Conservation (phyloP, 1,140 invertebrate genomes). For the Camponotus pennsylvanicus region DNA sequence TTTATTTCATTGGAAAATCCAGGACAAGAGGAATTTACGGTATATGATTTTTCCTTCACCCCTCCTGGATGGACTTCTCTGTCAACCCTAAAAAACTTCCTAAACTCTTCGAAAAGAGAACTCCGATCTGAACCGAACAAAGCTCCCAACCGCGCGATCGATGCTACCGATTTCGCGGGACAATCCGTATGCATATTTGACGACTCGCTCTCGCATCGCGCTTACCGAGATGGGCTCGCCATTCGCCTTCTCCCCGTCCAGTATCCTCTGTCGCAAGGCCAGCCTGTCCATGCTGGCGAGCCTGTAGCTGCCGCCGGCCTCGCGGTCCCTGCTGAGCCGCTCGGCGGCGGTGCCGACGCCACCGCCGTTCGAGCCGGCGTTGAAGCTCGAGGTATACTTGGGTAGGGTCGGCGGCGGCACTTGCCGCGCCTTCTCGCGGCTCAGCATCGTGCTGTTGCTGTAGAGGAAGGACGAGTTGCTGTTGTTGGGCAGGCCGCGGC, state of each 20-base stretch:
- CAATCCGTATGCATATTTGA: too few species aligned
- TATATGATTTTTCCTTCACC: too few species aligned
- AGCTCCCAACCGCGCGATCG: too few species aligned
- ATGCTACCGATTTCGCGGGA: too few species aligned
- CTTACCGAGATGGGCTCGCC: slow-evolving; percentile 84
- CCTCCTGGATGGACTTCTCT: too few species aligned
- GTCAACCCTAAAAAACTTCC: too few species aligned
- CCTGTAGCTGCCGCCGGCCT: slow-evolving; percentile 88
- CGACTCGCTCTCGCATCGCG: background rate
- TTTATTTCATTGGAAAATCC: too few species aligned
- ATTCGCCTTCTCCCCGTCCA: slow-evolving; percentile 86
- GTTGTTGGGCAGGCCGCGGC: slow-evolving; percentile 77
- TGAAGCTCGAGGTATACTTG: slow-evolving; percentile 88
- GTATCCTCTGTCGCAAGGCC: slow-evolving; percentile 90
- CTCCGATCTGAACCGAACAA: too few species aligned
- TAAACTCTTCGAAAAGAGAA: too few species aligned
- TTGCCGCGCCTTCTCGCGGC: slow-evolving; percentile 84
- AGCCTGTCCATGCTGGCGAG: slow-evolving; percentile 91
- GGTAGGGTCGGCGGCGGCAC: slow-evolving; percentile 90
- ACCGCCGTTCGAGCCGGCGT: slow-evolving; percentile 86
- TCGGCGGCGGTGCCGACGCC: slow-evolving; percentile 85
- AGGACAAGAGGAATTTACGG: too few species aligned
- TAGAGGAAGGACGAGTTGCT: slow-evolving; percentile 85
- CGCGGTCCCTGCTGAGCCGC: slow-evolving; percentile 85
- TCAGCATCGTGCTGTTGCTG: slow-evolving; percentile 84